Evolutionary conservation across 2,113 vertebrate genomes (phyloP).

Genomic region (Ammospiza nelsoni): DNA sequence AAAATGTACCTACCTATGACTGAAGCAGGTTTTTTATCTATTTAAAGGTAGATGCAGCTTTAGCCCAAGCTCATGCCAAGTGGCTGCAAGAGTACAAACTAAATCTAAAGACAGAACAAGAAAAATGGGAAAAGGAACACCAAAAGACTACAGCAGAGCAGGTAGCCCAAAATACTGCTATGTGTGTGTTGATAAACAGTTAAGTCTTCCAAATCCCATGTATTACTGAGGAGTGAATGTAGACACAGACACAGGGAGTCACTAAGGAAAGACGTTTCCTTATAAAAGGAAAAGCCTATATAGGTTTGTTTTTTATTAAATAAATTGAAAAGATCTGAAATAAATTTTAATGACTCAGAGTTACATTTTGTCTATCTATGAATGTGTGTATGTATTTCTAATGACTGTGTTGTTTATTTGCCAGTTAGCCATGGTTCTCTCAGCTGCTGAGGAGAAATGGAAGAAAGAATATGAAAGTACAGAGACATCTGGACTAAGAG

Average conservation of each 20-base stretch:
- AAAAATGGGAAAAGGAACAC: slow-evolving; percentile 83
- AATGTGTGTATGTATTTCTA: neutral
- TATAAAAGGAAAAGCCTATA: too few species aligned
- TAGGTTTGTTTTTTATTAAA: neutral
- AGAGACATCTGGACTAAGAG: slow-evolving; percentile 58
- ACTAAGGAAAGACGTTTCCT: neutral
- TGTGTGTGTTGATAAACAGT: neutral
- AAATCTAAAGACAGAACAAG: slow-evolving; percentile 78
- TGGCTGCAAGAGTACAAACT: slow-evolving; percentile 89
- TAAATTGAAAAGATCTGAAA: neutral
- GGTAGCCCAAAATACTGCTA: slow-evolving; percentile 57
- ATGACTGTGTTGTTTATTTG: neutral
- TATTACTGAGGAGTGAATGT: neutral
- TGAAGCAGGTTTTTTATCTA: neutral
- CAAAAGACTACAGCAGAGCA: slow-evolving; percentile 70
- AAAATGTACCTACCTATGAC: neutral
- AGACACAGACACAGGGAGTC: neutral
- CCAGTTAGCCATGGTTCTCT: slow-evolving; percentile 68
- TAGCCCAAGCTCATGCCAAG: slow-evolving; percentile 81
- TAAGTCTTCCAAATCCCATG: neutral
- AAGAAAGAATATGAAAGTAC: slow-evolving; percentile 69
- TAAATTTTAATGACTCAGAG: neutral
- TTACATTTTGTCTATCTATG: neutral
- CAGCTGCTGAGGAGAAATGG: slow-evolving; percentile 84
- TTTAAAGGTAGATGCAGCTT: slow-evolving; percentile 85